Evolutionary conservation across 64 coral and sea anemone species (phyloP), one percentile per base, ranked within the genome.

Genomic region (Platygyra sinensis): DNA sequence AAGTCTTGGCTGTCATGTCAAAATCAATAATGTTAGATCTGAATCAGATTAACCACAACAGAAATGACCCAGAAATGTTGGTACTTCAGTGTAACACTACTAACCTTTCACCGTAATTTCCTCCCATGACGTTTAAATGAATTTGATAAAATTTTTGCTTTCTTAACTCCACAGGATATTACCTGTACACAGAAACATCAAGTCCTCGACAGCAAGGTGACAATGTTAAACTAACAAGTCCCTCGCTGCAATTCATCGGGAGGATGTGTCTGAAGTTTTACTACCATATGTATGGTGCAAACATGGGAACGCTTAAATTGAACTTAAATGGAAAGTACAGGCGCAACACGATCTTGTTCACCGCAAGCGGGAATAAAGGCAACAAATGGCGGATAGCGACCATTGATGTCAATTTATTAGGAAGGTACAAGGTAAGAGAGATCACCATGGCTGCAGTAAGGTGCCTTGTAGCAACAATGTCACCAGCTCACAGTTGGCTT

Each of bases 271-370:
- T 86, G 10, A 39, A 46, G 36, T 86, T 86, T 28, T 86, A 38
- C 31, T 86, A 86, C 30, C 83, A 86, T 28, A 86, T 86, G 83
- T 86, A 86, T 71, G 83, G 83, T 73, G 69, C 24, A 52, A 52
- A 33, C 11, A 73, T 72, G 22, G 83, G 36, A 50, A 49, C n/a
- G 1, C 83, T 86, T 3, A 73, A 50, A 12, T 65, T 86, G 36
- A 25, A 2, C 30, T 86, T 18, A 30, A 28, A 8, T 12, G 38
- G 13, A 16, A 72, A n/a, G n/a, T n/a, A n/a, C n/a, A n/a, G n/a
- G n/a, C n/a, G n/a, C 24, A 46, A 33, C 6, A 12, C n/a, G n/a
- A n/a, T n/a, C n/a, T n/a, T 72, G 15, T 86, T 86, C 69, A 49
- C 33, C 16, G 69, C 16, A 86, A 67, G 32, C n/a, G 63, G 83